Evolutionary conservation across 1,140 invertebrate species (phyloP).

Genomic region (Aphis gossypii): DNA sequence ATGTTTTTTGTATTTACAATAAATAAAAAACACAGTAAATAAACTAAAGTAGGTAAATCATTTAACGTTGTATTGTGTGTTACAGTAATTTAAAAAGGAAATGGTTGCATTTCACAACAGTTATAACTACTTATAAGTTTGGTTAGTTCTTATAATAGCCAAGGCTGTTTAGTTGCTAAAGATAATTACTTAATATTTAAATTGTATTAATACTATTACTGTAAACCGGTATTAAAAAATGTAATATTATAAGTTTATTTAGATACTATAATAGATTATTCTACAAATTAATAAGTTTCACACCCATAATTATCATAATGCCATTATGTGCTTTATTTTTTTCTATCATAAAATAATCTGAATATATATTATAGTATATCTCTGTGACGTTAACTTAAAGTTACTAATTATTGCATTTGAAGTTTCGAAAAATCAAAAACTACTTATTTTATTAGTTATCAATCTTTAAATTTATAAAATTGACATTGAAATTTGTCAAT

Average conservation of each 20-base stretch:
- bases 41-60: neutral
- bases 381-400: neutral
- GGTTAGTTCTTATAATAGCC: neutral
- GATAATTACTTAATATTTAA: conserved; percentile 15
- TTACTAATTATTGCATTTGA: neutral
- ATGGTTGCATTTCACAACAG: neutral
- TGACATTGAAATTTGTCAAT: neutral
- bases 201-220: neutral
- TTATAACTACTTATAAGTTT: neutral
- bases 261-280: neutral
- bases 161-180: neutral
- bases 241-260: neutral
- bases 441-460: neutral
- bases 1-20: neutral
- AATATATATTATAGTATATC: neutral
- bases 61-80: neutral
- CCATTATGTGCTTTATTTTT: neutral
- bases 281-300: neutral
- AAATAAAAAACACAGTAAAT: neutral
- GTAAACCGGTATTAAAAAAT: neutral
- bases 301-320: neutral
- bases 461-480: neutral
- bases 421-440: neutral
- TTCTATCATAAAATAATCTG: neutral
- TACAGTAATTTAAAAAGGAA: neutral